phyloP scores from a whole-genome alignment of 2,113 vertebrate genomes.

The Sturnira hondurensis region DNA sequence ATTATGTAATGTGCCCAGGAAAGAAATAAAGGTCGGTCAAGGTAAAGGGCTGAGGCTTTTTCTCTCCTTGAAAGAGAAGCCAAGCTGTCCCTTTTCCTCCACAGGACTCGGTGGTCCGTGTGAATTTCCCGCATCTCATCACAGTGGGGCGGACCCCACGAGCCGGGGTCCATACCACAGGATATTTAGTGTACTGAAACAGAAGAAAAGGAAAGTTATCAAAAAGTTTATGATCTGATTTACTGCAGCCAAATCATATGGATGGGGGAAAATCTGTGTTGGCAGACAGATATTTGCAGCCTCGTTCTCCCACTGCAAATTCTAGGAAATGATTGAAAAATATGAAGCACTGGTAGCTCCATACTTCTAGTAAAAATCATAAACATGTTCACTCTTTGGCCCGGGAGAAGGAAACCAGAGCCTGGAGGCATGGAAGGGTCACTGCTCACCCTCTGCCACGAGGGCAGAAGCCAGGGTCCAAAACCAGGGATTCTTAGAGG shows the following conservation, averaged over 20 bases:
- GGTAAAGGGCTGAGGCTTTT: no score
- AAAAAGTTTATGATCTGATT: neutral
- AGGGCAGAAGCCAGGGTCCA: neutral
- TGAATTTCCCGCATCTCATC: no score
- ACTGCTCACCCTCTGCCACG: accelerated
- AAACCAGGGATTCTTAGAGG: neutral
- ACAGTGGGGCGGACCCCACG: no score
- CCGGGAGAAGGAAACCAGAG: neutral
- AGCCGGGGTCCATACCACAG: no score
- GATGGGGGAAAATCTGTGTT: neutral
- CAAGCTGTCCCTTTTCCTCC: no score
- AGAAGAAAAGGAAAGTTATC: neutral
- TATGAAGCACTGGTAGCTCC: neutral
- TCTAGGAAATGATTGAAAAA: neutral
- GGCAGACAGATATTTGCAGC: neutral
- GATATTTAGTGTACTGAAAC: neutral
- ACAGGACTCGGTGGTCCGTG: no score
- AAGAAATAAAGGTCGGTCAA: no score
- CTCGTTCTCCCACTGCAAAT: neutral
- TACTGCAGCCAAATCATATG: neutral
- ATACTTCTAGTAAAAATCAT: neutral
- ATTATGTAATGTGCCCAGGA: no score
- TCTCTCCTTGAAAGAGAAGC: no score
- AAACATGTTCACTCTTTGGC: neutral
- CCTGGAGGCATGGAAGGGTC: neutral